Conservation (phyloP, 2,888 invertebrate genomes). For the Cheilosia vernalis region DNA sequence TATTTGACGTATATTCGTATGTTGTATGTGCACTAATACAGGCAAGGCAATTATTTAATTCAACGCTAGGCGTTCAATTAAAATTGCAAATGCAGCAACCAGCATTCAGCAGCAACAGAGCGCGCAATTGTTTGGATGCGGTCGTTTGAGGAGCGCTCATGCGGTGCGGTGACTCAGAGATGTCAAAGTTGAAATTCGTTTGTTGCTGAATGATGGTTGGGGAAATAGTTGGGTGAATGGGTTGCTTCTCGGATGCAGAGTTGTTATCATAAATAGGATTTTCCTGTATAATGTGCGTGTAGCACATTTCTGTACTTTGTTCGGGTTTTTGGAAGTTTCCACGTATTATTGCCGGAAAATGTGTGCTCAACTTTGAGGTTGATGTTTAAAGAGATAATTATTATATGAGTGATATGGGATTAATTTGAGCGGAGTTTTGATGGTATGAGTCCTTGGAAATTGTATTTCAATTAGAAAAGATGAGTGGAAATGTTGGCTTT, state of each 20-base stretch:
- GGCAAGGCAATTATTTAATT: conserved; percentile 52
- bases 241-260: not conserved
- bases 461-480: not conserved
- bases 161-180: conserved; percentile 18
- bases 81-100: conserved; percentile 44
- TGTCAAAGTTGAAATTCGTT: conserved; percentile 18
- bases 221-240: not conserved
- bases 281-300: not conserved
- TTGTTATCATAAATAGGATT: conserved; percentile 12
- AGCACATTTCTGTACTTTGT: not conserved
- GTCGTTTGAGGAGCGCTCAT: conserved; percentile 37
- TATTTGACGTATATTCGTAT: conserved; percentile 15
- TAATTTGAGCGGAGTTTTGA: not conserved
- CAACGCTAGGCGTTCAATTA: conserved; percentile 48
- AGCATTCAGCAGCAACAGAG: conserved; percentile 7
- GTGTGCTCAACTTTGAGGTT: not conserved
- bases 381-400: conserved; percentile 17
- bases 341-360: not conserved
- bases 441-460: not conserved
- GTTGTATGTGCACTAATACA: not conserved
- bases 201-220: conserved; percentile 8
- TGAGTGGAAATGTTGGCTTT: not conserved
- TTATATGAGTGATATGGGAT: not conserved
- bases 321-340: not conserved
- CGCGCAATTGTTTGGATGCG: conserved; percentile 42